These are phyloP conservation scores for Germaria angustata DNA, from an alignment of 2,888 invertebrate genomes.

Conservation along the genomic window DNA sequence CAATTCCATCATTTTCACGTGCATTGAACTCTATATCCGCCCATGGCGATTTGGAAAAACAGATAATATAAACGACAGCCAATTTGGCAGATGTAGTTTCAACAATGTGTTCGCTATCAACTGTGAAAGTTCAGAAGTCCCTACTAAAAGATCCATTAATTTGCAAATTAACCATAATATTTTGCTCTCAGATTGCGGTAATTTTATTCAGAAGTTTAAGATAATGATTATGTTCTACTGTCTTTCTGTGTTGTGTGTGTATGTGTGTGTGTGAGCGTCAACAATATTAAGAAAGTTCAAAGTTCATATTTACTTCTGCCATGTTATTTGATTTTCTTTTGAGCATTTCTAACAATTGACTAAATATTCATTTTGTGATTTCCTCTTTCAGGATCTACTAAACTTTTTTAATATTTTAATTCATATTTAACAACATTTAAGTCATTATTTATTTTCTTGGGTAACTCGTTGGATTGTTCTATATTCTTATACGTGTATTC, in stretches of 20 bases:
- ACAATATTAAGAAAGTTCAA: slow-evolving; percentile 13
- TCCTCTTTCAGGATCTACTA: neutral
- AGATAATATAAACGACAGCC: too few relatives aligned
- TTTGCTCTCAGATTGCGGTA: too few relatives aligned
- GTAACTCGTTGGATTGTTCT: neutral
- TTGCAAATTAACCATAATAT: too few relatives aligned
- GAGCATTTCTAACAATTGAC: neutral
- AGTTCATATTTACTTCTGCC: slow-evolving; percentile 30
- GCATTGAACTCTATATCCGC: too few relatives aligned
- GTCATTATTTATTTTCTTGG: neutral
- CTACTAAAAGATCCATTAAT: too few relatives aligned
- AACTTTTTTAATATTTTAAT: slow-evolving; percentile 10
- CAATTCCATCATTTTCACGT: too few relatives aligned
- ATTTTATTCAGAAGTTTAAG: too few relatives aligned
- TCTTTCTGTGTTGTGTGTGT: neutral
- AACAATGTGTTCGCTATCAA: too few relatives aligned
- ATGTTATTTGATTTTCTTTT: slow-evolving; percentile 44
- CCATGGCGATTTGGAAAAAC: too few relatives aligned
- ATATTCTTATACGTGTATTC: neutral
- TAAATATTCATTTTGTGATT: slow-evolving; percentile 6
- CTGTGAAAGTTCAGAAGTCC: too few relatives aligned
- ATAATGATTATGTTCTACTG: too few relatives aligned
- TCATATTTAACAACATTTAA: slow-evolving; percentile 20
- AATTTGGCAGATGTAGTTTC: too few relatives aligned
- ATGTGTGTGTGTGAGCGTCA: neutral